Percentiles rank a stretch among this genome's conserved stretches.
phyloP scores from a whole-genome alignment of 2,797 vertebrate genomes.

The Tapera naevia region DNA sequence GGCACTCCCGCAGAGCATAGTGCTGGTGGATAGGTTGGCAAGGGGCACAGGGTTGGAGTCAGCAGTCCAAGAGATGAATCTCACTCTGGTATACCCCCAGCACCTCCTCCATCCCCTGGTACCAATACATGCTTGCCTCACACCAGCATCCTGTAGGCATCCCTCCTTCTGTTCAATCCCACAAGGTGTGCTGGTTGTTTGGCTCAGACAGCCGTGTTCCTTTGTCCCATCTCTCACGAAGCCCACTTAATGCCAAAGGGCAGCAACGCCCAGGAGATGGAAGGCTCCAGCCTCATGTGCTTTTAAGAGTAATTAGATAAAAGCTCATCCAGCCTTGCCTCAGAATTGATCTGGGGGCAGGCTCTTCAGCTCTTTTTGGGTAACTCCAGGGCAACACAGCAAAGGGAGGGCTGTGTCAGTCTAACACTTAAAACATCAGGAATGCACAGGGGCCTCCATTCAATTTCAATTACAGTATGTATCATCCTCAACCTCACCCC shows the following conservation, averaged over 20 bases:
- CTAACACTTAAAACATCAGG: not conserved
- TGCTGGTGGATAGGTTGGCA: not conserved
- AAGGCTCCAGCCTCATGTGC: not conserved
- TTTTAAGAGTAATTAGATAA: not conserved
- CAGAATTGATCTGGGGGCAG: accelerated
- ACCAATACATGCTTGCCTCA: not conserved
- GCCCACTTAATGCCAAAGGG: not conserved
- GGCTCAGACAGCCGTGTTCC: not conserved
- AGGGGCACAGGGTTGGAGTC: accelerated
- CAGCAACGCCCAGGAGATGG: not conserved
- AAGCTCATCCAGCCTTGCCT: accelerated
- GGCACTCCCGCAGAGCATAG: not conserved
- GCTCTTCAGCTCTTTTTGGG: not conserved
- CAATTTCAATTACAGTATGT: not conserved
- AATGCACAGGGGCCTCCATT: not conserved
- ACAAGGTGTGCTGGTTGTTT: not conserved
- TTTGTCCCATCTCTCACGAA: not conserved
- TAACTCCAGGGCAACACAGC: not conserved
- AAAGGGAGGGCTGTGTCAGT: not conserved
- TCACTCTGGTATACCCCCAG: not conserved
- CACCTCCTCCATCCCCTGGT: accelerated
- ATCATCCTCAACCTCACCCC: not conserved
- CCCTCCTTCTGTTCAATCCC: accelerated
- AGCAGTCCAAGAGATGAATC: not conserved
- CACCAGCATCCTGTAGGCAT: not conserved